Base-by-base conservation (phyloP, 1,140 invertebrate genomes). In the Yoshiicerus persimilis region DNA sequence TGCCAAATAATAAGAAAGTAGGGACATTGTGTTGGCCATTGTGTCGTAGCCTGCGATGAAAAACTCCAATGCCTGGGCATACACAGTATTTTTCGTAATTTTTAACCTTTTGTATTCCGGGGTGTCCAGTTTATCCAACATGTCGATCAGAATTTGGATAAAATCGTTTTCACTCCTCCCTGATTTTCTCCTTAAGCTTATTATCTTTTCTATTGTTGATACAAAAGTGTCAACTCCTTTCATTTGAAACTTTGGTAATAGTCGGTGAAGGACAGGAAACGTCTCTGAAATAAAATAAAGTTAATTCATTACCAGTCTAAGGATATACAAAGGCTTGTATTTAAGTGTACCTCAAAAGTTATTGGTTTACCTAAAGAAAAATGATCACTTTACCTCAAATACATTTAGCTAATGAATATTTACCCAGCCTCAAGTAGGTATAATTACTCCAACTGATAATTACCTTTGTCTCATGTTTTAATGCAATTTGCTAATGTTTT, bases 1-100 rank as follows among this genome's bases (percentile, higher is more conserved):
- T 4, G 95, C 94, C 32, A 96, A 91, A 83, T 95, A 93, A 91
- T 95, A 96, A 13, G 96, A 91, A 2, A 94, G 91, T 89, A 94
- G 95, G 1, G 84, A 32, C 84, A 85, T 85, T 16, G 47, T 64
- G 1, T 41, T 20, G n/a, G 23, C 30, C 2, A 88, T 86, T 41
- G 38, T 84, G 70, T 88, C 87, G 3, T 75, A 38, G 8, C 25
- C 84, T 5, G 87, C 66, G 8, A 88, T 41, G 25, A 88, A 88
- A n/a, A 85, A 85, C 6, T 85, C 66, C 11, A 84, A 25, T 4
- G 80, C 80, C 64, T 89, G 85, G 11, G 84, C 77, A 1, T 90
- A 16, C 4, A 91, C 4, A 27, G 91, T 88, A 23, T 77, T 64
- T 41, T 90, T 66, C 0, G 89, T 88, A 23, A 89, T 89, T 25